Evolutionary conservation across 2,888 invertebrate species (phyloP).

Genomic region (Rutpela maculata): DNA sequence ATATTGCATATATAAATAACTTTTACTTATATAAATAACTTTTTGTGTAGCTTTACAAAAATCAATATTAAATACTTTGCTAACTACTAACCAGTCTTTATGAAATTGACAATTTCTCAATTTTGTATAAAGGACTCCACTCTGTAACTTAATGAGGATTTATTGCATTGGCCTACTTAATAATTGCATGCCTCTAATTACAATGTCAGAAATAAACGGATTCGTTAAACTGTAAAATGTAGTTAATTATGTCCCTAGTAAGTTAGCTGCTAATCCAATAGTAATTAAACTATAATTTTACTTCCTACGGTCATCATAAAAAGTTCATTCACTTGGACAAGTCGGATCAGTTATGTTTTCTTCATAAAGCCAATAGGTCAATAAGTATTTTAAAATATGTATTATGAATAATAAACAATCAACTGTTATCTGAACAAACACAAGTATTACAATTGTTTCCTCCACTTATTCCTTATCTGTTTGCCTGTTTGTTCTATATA

Average conservation of each 20-base stretch:
- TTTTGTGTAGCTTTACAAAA: too few species aligned
- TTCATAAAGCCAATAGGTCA: slow-evolving; percentile 25
- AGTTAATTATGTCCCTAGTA: slow-evolving; percentile 3
- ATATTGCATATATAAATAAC: too few species aligned
- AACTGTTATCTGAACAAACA: slow-evolving; percentile 16
- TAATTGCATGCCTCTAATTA: slow-evolving; percentile 15
- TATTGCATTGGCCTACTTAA: slow-evolving; percentile 1
- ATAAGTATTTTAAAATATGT: not conserved
- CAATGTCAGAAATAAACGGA: slow-evolving; percentile 8
- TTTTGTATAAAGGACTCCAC: not conserved
- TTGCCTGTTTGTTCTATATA: not conserved
- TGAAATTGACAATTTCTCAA: too few species aligned
- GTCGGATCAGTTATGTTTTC: not conserved
- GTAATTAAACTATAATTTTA: slow-evolving; percentile 9
- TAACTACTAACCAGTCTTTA: too few species aligned
- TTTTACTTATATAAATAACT: too few species aligned
- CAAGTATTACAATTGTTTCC: slow-evolving; percentile 12
- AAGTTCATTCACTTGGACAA: slow-evolving; percentile 18
- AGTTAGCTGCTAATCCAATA: not conserved
- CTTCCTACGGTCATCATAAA: not conserved
- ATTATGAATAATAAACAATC: slow-evolving; percentile 15
- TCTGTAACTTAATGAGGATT: not conserved
- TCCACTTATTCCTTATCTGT: slow-evolving; percentile 5
- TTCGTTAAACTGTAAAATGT: slow-evolving; percentile 19
- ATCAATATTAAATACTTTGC: too few species aligned